Evolutionary conservation across 2,797 vertebrate species (phyloP), one percentile per base, ranked within the genome.

Genomic region (Acrossocheilus wenchowensis): DNA sequence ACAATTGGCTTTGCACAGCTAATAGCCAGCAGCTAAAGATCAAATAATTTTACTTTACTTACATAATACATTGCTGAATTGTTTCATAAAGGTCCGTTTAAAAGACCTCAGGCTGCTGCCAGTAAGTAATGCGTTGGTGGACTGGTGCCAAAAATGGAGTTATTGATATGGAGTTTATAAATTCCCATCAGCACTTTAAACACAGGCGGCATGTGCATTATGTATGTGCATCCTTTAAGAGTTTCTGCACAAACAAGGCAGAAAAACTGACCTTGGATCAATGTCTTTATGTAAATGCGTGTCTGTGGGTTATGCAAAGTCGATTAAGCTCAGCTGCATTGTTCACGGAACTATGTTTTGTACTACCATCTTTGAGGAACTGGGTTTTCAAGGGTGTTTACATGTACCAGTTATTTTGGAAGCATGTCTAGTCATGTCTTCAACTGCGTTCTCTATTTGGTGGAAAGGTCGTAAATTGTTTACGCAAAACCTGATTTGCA

Each of bases 51-150:
- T 2, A 9, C 48, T 80, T 66, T 45, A 73, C 26, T 43, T 45
- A 3, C 78, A n/a, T 45, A 82, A 66, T 82, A 43, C 36, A 19
- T 68, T 78, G 72, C 86, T 88, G 26, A 81, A 77, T 57, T 82
- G 74, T 74, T 41, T 82, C 66, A 34, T 45, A 64, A n/a, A 71
- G 74, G 71, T 81, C 81, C 62, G 66, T 48, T 45, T 75, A 30
- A 83, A 79, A 86, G 30, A 62, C 68, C 23, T 87, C 45, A 1
- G 50, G 15, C 54, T 66, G 5, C 50, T 77, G 34, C 9, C 43
- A 69, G 34, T 75, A 78, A 64, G 79, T 78, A 66, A 19, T 57
- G 73, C 39, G n/a, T 34, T 78, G 71, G 23, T 54, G 52, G 48
- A 21, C 30, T 60, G 41, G 75, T 73, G 74, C 60, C 77, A 82